phyloP scores from a whole-genome alignment of 2,113 vertebrate genomes.

The Gymnocephalus cernua region DNA sequence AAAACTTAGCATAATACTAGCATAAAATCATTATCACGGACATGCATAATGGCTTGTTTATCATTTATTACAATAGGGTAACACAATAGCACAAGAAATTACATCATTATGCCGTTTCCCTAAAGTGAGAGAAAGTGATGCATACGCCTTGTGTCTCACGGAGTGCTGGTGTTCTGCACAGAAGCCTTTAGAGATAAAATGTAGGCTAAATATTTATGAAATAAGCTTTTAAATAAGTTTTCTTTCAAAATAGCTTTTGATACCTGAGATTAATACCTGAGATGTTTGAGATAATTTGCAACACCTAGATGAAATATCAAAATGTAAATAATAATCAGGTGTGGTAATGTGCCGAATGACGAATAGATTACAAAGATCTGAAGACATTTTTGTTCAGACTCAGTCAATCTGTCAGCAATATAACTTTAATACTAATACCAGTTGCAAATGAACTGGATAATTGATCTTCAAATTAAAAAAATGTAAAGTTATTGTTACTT shows the following conservation, averaged over 20 bases:
- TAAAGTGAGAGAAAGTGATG: slow-evolving; percentile 20
- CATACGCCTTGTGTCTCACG: background rate
- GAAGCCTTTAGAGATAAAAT: background rate
- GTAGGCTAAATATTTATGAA: slow-evolving; percentile 14
- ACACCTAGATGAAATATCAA: background rate
- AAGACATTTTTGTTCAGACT: background rate
- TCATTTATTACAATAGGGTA: slow-evolving; percentile 9
- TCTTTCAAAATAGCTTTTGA: background rate
- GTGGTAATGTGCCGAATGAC: background rate
- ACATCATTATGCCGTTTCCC: slow-evolving; percentile 40
- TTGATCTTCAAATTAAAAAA: slow-evolving; percentile 20
- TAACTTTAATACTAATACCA: background rate
- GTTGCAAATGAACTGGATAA: slow-evolving; percentile 31
- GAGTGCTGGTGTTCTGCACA: slow-evolving; percentile 7
- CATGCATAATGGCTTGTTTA: background rate
- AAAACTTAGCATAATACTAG: background rate
- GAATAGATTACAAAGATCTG: background rate
- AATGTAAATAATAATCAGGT: background rate
- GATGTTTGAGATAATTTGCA: background rate
- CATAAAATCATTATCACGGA: background rate
- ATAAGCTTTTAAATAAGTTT: background rate
- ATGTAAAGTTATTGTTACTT: background rate
- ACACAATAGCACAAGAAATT: slow-evolving; percentile 28
- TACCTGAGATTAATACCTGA: background rate
- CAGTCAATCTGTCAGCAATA: no score